Conservation (phyloP, 1,140 invertebrate genomes). For the Drosophila teissieri region DNA sequence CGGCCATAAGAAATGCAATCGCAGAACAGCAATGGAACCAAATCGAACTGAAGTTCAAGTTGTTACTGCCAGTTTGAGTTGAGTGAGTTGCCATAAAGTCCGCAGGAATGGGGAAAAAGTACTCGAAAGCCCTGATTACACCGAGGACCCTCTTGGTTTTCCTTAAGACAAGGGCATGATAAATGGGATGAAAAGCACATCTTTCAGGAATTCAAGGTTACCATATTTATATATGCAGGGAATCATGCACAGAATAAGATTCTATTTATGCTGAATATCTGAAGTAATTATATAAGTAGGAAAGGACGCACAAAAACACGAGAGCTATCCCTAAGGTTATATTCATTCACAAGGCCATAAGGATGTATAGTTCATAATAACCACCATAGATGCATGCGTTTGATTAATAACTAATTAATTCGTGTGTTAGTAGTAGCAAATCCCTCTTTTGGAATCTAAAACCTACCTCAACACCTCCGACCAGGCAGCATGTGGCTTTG, state of each 20-base stretch:
- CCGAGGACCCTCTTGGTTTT: neutral
- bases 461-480: slow-evolving; percentile 87
- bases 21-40: slow-evolving; percentile 36
- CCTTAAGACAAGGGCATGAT: too few species aligned
- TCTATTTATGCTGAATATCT: too few species aligned
- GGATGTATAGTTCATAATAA: too few species aligned
- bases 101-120: slow-evolving; percentile 17
- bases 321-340: too few species aligned
- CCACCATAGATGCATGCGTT: neutral
- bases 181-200: too few species aligned
- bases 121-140: slow-evolving; percentile 5
- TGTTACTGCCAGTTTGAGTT: slow-evolving; percentile 48
- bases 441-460: neutral
- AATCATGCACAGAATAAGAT: too few species aligned
- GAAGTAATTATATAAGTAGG: too few species aligned
- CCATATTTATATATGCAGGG: too few species aligned
- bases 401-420: neutral
- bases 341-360: too few species aligned
- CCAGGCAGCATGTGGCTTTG: slow-evolving; percentile 85
- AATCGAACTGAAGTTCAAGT: slow-evolving; percentile 60
- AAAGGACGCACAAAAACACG: too few species aligned
- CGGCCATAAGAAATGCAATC: slow-evolving; percentile 71
- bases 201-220: neutral
- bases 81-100: slow-evolving; percentile 56
- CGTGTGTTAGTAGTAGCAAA: too few species aligned